Evolutionary conservation across 2,797 vertebrate species (phyloP).

Genomic region (Trichosurus vulpecula): DNA sequence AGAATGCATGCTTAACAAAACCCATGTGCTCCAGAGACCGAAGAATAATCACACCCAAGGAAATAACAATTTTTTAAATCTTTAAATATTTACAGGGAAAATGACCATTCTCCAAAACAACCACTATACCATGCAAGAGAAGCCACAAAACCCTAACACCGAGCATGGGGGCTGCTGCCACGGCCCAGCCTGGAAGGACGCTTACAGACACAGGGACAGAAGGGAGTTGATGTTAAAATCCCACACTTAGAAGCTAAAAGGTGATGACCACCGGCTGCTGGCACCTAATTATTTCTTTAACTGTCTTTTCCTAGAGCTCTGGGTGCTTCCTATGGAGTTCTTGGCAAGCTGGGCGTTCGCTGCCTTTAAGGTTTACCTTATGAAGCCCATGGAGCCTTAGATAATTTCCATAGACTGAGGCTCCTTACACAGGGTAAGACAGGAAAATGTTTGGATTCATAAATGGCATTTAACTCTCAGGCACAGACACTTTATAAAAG

Average conservation of each 20-base stretch:
- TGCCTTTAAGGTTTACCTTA: slow-evolving; percentile 4
- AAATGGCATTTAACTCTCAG: neutral
- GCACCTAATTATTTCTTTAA: slow-evolving; percentile 26
- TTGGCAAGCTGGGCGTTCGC: neutral
- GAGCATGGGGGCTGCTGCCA: too few species aligned
- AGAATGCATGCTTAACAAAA: neutral
- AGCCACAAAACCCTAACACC: neutral
- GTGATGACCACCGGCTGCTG: neutral
- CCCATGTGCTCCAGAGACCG: neutral
- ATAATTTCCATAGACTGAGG: neutral
- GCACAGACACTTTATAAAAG: slow-evolving; percentile 45
- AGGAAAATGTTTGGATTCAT: slow-evolving; percentile 18
- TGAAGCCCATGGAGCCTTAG: neutral
- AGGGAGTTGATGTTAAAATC: slow-evolving; percentile 42
- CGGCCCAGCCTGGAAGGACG: neutral
- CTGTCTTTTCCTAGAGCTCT: slow-evolving; percentile 31
- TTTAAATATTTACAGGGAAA: neutral
- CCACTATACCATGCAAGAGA: neutral
- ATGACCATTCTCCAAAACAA: neutral
- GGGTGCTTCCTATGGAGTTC: neutral
- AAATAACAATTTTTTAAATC: neutral
- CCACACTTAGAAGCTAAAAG: slow-evolving; percentile 22
- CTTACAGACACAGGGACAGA: neutral
- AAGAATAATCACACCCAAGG: neutral
- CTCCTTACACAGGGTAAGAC: neutral